A percentile compares a stretch with the other conserved stretches of the same genome.
Conservation (phyloP, 2,113 vertebrate species). For the Neodon shergylaensis region DNA sequence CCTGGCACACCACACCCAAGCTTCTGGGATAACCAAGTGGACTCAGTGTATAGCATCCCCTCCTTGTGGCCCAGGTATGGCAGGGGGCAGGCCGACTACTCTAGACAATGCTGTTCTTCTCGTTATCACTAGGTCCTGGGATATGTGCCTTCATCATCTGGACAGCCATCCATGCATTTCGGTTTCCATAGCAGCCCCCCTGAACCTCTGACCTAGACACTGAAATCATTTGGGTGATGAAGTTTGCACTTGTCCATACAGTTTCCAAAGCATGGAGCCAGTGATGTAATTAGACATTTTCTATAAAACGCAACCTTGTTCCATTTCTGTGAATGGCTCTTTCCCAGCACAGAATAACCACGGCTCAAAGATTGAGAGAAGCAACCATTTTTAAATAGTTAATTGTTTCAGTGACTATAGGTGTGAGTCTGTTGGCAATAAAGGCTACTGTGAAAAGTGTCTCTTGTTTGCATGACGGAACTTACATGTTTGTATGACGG, state of each 20-base stretch:
- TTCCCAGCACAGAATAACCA: slow-evolving; percentile 12
- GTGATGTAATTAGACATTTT: slow-evolving; percentile 81
- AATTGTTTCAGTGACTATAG: slow-evolving; percentile 85
- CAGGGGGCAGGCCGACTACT: slow-evolving; percentile 51
- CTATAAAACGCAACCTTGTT: slow-evolving; percentile 47
- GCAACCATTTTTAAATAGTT: slow-evolving; percentile 84
- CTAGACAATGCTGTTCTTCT: background rate
- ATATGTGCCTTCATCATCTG: slow-evolving; percentile 84
- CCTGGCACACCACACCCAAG: too few species aligned
- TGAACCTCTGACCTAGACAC: background rate
- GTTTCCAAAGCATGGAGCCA: slow-evolving; percentile 76
- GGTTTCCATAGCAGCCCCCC: slow-evolving; percentile 80
- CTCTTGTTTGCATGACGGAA: background rate
- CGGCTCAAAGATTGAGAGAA: slow-evolving; percentile 82
- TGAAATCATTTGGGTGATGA: background rate
- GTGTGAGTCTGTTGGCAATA: slow-evolving; percentile 89
- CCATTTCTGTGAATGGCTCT: slow-evolving; percentile 62
- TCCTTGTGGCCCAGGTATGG: accelerated
- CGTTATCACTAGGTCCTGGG: slow-evolving; percentile 61
- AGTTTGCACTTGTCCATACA: background rate
- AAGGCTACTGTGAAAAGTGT: slow-evolving; percentile 83
- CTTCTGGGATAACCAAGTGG: background rate
- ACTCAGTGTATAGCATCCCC: accelerated
- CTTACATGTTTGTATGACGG: background rate
- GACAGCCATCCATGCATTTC: slow-evolving; percentile 62